phyloP scores from a whole-genome alignment of 2,888 invertebrate genomes.

The Cerceris ruficornis region DNA sequence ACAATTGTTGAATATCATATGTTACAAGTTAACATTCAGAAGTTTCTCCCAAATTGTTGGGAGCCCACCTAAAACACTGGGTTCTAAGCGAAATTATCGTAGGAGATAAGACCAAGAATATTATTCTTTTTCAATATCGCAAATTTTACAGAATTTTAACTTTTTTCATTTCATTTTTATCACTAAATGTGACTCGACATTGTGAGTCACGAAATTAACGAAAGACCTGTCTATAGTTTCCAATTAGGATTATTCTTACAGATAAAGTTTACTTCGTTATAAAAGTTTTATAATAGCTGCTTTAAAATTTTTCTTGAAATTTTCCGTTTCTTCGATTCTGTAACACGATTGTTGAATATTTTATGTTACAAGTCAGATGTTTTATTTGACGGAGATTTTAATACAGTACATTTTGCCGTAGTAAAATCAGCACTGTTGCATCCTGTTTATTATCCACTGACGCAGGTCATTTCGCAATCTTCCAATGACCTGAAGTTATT shows the following conservation, averaged over 20 bases:
- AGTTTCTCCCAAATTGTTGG: too few relatives aligned
- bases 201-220: too few relatives aligned
- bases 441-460: not conserved
- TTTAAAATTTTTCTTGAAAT: not conserved
- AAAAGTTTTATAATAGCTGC: not conserved
- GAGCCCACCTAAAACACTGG: too few relatives aligned
- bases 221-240: too few relatives aligned
- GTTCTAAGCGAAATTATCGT: too few relatives aligned
- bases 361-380: not conserved
- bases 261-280: not conserved
- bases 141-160: too few relatives aligned
- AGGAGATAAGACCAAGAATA: too few relatives aligned
- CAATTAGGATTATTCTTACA: not conserved
- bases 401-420: not conserved
- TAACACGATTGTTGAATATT: not conserved
- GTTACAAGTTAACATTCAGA: too few relatives aligned
- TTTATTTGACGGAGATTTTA: not conserved
- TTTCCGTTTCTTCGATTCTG: not conserved
- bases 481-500: slow-evolving; percentile 33
- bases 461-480: slow-evolving; percentile 27
- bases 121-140: too few relatives aligned
- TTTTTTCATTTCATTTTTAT: too few relatives aligned
- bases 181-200: too few relatives aligned
- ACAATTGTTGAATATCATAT: not conserved
- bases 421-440: not conserved